A percentile compares a stretch with the other conserved stretches of the same genome.
Conservation (phyloP, 2,888 invertebrate species). For the Harpalus rubripes region DNA sequence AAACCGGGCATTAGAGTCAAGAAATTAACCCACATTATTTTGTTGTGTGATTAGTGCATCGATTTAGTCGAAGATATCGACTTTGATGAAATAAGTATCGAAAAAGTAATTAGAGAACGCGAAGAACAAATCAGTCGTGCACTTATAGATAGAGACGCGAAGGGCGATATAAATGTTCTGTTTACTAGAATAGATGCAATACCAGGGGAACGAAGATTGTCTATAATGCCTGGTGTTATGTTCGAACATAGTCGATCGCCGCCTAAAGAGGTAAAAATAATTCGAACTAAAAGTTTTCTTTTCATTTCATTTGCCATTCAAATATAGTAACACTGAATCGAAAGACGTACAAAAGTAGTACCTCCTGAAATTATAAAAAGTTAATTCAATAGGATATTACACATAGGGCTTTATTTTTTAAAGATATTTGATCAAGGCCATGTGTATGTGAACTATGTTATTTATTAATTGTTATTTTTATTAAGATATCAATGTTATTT, state of each 20-base stretch:
- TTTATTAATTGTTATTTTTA: too few relatives aligned
- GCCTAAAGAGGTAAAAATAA: not conserved
- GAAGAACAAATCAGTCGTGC: constrained; percentile 76
- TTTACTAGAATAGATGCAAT: constrained; percentile 77
- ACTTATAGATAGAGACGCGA: constrained; percentile 76
- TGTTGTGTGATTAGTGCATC: constrained; percentile 70
- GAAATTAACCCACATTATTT: not conserved
- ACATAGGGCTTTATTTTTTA: too few relatives aligned
- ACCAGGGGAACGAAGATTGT: constrained; percentile 76
- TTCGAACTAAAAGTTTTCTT: not conserved
- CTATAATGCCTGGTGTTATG: constrained; percentile 78
- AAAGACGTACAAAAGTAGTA: too few relatives aligned
- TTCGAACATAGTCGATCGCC: constrained; percentile 68
- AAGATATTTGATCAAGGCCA: too few relatives aligned
- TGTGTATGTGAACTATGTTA: too few relatives aligned
- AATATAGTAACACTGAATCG: not conserved
- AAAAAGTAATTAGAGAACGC: constrained; percentile 75
- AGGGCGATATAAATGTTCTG: constrained; percentile 76
- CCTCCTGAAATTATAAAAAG: too few relatives aligned
- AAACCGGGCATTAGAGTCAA: too few relatives aligned
- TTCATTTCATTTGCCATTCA: not conserved
- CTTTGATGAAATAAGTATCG: constrained; percentile 74
- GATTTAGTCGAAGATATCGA: constrained; percentile 75
- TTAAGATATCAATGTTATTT: too few relatives aligned
- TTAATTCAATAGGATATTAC: too few relatives aligned